Evolutionary conservation across 2,888 invertebrate species (phyloP), one percentile per base, ranked within the genome.

Genomic region (Eupelmus urozonus): DNA sequence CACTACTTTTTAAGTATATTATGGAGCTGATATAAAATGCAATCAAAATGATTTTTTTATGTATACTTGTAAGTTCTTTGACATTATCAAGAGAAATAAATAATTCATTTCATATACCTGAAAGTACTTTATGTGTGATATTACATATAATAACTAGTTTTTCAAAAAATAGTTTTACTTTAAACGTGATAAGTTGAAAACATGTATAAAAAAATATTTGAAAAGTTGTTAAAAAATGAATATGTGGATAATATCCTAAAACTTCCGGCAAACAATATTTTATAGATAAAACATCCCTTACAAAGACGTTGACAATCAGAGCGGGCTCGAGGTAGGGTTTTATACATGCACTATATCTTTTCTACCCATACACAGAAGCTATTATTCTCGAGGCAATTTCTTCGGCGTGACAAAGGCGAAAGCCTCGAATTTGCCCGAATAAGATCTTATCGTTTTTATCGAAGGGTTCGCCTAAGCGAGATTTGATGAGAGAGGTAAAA

Each of bases 401-500:
- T 73, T 40, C 65, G 65, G 27, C 69, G 63, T 59, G 72, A 77
- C 77, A 82, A 79, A 81, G 78, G 77, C 82, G 76, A 83, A 84
- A 84, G 83, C 84, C 84, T 82, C 70, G 81, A 83, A 85, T 83
- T 84, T 82, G 82, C 82, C 81, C 81, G 73, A 76, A 81, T 77
- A 82, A 80, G 84, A 85, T 84, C 82, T 69, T 74, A 77, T 79
- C 81, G 69, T 79, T 82, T 82, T 83, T 79, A 80, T 80, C 80
- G 82, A 82, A 83, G 83, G 82, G 83, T 73, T 81, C 71, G 77
- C 78, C 81, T 83, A 84, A 85, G 84, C 84, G 84, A 84, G 82
- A 83, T 85, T 84, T 83, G 84, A 85, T 82, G 84, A 82, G 83
- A 83, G 83, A 67, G 51, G 57, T 85, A 82, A 82, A 82, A 82